phyloP scores from a whole-genome alignment of 2,888 invertebrate species.

The Pseudoips prasinana region DNA sequence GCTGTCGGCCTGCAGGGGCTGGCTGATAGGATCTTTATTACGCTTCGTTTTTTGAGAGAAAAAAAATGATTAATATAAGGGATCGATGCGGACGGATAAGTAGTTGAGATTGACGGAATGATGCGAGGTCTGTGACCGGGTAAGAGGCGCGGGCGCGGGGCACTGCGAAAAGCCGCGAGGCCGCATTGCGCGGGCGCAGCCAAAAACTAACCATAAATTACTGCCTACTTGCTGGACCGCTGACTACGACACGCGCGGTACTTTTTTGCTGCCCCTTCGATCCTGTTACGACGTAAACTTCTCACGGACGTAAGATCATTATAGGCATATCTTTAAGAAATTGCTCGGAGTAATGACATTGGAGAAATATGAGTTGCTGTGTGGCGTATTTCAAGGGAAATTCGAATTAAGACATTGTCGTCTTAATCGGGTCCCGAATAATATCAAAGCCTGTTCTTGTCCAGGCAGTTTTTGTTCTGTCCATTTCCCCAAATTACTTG shows the following conservation, averaged over 20 bases:
- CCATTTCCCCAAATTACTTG: constrained; percentile 26
- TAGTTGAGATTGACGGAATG: constrained; percentile 77
- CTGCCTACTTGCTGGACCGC: constrained; percentile 74
- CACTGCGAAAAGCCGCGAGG: constrained; percentile 72
- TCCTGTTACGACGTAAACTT: constrained; percentile 76
- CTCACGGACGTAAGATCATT: constrained; percentile 72
- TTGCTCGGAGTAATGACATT: constrained; percentile 66
- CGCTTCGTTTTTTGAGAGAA: constrained; percentile 57
- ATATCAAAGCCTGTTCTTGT: constrained; percentile 32
- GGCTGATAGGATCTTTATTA: constrained; percentile 71
- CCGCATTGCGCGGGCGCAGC: constrained; percentile 75
- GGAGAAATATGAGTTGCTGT: constrained; percentile 56
- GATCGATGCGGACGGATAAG: constrained; percentile 76
- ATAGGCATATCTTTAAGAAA: constrained; percentile 66
- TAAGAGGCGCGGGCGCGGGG: constrained; percentile 41
- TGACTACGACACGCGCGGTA: constrained; percentile 71
- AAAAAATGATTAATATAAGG: constrained; percentile 77
- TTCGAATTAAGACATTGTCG: constrained; percentile 44
- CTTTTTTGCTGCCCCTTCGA: constrained; percentile 63
- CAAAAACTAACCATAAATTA: constrained; percentile 83
- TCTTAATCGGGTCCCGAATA: constrained; percentile 40
- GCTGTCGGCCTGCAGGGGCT: constrained; percentile 51
- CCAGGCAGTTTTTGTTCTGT: constrained; percentile 22
- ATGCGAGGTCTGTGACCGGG: constrained; percentile 77
- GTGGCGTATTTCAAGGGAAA: constrained; percentile 51